Evolutionary conservation across 2,797 vertebrate genomes (phyloP).

Genomic region (Tinamus major): DNA sequence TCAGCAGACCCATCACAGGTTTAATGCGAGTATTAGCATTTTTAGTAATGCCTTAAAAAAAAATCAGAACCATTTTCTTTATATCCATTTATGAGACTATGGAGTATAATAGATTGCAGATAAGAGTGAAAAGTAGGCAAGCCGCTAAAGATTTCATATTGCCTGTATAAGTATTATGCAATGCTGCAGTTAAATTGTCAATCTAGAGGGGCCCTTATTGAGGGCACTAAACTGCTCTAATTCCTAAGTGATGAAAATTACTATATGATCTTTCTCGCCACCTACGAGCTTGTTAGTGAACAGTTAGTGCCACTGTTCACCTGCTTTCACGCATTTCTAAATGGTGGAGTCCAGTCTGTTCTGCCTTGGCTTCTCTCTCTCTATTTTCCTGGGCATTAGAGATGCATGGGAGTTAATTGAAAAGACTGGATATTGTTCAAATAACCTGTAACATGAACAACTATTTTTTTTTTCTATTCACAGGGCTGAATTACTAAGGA

Average conservation of each 20-base stretch:
- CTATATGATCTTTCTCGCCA: slow-evolving; percentile 6
- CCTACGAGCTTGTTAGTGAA: neutral
- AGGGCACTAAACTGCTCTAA: slow-evolving; percentile 11
- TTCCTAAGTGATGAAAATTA: slow-evolving; percentile 43
- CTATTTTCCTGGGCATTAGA: neutral
- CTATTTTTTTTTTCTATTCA: neutral
- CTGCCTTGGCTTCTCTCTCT: neutral
- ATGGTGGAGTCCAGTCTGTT: neutral
- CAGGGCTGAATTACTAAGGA: neutral
- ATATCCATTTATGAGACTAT: slow-evolving; percentile 44
- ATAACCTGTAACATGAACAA: neutral
- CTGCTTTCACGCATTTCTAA: neutral
- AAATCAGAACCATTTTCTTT: slow-evolving; percentile 53
- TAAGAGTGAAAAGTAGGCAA: slow-evolving; percentile 49
- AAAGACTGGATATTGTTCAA: neutral
- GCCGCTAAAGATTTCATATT: slow-evolving; percentile 54
- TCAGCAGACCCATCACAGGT: slow-evolving; percentile 28
- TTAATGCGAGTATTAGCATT: slow-evolving; percentile 45
- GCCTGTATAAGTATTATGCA: slow-evolving; percentile 35
- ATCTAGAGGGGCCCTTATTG: slow-evolving; percentile 6
- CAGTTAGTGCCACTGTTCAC: neutral
- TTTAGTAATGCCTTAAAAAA: slow-evolving; percentile 44
- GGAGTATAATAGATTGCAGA: slow-evolving; percentile 42
- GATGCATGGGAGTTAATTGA: neutral
- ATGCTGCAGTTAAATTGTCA: slow-evolving; percentile 22